Evolutionary conservation across 2,888 invertebrate genomes (phyloP), one percentile per base, ranked within the genome.

Genomic region (Dryobota labecula): DNA sequence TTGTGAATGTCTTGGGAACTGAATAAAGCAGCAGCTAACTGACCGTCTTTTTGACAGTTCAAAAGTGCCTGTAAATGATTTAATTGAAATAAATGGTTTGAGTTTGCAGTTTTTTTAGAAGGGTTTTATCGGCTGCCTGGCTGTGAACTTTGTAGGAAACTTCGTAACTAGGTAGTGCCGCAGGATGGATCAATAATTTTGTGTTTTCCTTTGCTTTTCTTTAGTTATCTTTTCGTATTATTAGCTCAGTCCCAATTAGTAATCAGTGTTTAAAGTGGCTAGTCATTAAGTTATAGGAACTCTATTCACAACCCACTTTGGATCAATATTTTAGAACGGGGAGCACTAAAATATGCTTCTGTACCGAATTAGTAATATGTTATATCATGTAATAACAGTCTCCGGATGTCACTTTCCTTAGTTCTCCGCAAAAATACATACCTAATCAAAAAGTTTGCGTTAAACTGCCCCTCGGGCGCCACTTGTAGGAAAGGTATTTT

Each of bases 1-100:
- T 73, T 73, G 58, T 76, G 24, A 72, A 49, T 70, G 47, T 47
- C 67, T 57, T 79, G 61, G 56, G 80, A 76, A 76, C 51, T 24
- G 65, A 61, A 36, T 67, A 1, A 30, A 61, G 20, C 13, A n/a
- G n/a, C n/a, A n/a, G n/a, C n/a, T n/a, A n/a, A n/a, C n/a, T n/a
- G n/a, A n/a, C n/a, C n/a, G n/a, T n/a, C n/a, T n/a, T n/a, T n/a
- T n/a, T n/a, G n/a, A n/a, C n/a, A n/a, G n/a, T n/a, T n/a, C n/a
- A n/a, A n/a, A n/a, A n/a, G n/a, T n/a, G n/a, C n/a, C n/a, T n/a
- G n/a, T n/a, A n/a, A n/a, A n/a, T n/a, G n/a, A n/a, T n/a, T n/a
- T n/a, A n/a, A n/a, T n/a, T n/a, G n/a, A n/a, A n/a, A n/a, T n/a
- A n/a, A n/a, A n/a, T n/a, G n/a, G n/a, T n/a, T n/a, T n/a, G n/a